Evolutionary conservation across 1,140 invertebrate genomes (phyloP).

Genomic region (Hyles vespertilio): DNA sequence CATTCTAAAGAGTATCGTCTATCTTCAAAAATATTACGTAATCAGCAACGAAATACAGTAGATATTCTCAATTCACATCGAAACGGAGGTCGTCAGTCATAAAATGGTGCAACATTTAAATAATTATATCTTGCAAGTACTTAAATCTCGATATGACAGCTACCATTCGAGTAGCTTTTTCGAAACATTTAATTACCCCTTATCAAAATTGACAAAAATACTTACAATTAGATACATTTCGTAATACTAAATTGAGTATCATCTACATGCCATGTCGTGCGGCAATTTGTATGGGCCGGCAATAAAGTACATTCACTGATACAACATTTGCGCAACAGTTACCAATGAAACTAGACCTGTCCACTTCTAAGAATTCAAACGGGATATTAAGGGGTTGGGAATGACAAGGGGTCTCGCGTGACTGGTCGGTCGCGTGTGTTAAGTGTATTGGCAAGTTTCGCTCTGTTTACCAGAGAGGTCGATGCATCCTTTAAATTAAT

Average conservation of each 20-base stretch:
- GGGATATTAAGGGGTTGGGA: neutral
- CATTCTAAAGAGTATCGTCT: too few species aligned
- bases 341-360: constrained; percentile 18
- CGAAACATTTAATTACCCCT: constrained; percentile 7
- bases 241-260: constrained; percentile 10
- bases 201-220: constrained; percentile 16
- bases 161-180: neutral
- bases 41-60: too few species aligned
- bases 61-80: too few species aligned
- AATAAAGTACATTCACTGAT: constrained; percentile 32
- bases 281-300: constrained; percentile 13
- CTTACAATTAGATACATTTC: constrained; percentile 9
- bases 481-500: constrained; percentile 29
- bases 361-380: neutral
- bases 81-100: too few species aligned
- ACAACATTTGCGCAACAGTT: constrained; percentile 33
- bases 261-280: constrained; percentile 10
- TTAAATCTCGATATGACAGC: constrained; percentile 5
- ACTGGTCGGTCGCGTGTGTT: constrained; percentile 11
- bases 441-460: constrained; percentile 26
- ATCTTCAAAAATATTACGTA: too few species aligned
- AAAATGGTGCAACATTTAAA: too few species aligned
- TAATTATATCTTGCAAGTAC: too few species aligned
- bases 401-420: constrained; percentile 9
- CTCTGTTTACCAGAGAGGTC: constrained; percentile 37